Conservation (phyloP, 2,797 vertebrate species). For the Macroramphosus scolopax region DNA sequence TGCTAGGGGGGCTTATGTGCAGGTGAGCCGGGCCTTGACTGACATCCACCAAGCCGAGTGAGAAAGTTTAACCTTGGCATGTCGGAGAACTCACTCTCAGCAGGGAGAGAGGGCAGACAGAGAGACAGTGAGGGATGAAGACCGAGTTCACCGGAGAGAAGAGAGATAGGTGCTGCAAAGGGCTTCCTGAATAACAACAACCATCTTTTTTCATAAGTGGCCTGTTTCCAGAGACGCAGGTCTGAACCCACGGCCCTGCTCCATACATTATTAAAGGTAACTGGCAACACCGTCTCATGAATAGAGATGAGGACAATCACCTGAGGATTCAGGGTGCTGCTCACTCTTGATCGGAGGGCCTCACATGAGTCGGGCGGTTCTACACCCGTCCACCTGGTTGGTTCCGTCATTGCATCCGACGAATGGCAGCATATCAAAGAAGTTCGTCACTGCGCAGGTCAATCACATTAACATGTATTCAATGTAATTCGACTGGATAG, state of each 20-base stretch:
- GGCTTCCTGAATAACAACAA: constrained; percentile 67
- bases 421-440: constrained; percentile 21
- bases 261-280: constrained; percentile 81
- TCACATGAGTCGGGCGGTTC: constrained; percentile 61
- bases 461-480: constrained; percentile 17
- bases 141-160: constrained; percentile 35
- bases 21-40: constrained; percentile 80
- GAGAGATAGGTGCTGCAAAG: constrained; percentile 38
- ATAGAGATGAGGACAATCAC: constrained; percentile 76
- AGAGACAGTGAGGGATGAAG: constrained; percentile 54
- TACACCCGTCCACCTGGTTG: too few relatives aligned
- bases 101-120: constrained; percentile 52
- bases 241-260: constrained; percentile 74
- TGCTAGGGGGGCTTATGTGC: constrained; percentile 68
- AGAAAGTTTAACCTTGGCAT: constrained; percentile 84
- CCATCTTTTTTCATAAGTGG: constrained; percentile 49
- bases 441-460: constrained; percentile 20
- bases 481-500: constrained; percentile 20
- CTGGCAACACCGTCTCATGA: constrained; percentile 72
- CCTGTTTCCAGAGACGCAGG: constrained; percentile 64
- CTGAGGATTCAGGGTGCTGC: constrained; percentile 55
- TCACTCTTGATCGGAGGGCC: constrained; percentile 66
- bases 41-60: constrained; percentile 58
- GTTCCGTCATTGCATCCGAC: constrained; percentile 24
- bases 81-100: constrained; percentile 68